Conservation (phyloP, 2,113 vertebrate species). For the Ageneiosus marmoratus region DNA sequence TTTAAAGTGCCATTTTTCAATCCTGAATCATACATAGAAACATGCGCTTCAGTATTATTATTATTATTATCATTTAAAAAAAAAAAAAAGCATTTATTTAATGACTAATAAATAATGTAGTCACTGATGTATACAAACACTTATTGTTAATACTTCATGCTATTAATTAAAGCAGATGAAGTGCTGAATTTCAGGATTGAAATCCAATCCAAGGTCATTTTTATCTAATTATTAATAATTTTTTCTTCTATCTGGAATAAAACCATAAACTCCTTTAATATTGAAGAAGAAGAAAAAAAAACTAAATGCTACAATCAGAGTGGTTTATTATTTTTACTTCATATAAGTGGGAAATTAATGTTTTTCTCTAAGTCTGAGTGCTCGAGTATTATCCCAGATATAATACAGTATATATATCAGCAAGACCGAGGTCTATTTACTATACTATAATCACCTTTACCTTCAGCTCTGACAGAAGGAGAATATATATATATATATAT, state of each 20-base stretch:
- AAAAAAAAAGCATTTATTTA: too few species aligned
- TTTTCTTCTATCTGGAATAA: not conserved
- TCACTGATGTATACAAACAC: not conserved
- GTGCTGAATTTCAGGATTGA: not conserved
- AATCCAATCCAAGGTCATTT: not conserved
- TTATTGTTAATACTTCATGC: too few species aligned
- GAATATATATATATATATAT: not conserved
- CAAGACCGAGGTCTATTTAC: conserved; percentile 13
- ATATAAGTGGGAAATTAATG: not conserved
- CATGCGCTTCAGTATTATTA: too few species aligned
- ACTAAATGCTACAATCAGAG: not conserved
- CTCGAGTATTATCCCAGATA: not conserved
- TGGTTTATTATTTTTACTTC: too few species aligned
- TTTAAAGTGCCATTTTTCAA: not conserved
- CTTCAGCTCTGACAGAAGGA: conserved; percentile 18
- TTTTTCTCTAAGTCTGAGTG: not conserved
- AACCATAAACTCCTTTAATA: not conserved
- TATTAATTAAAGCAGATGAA: too few species aligned
- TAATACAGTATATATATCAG: not conserved
- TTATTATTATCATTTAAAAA: not conserved
- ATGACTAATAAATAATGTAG: too few species aligned
- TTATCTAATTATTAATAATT: not conserved
- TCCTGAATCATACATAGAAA: not conserved
- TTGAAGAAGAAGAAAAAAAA: not conserved
- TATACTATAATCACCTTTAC: conserved; percentile 38